Evolutionary conservation across 2,113 vertebrate species (phyloP).

Genomic region (Acrocephalus kingi): DNA sequence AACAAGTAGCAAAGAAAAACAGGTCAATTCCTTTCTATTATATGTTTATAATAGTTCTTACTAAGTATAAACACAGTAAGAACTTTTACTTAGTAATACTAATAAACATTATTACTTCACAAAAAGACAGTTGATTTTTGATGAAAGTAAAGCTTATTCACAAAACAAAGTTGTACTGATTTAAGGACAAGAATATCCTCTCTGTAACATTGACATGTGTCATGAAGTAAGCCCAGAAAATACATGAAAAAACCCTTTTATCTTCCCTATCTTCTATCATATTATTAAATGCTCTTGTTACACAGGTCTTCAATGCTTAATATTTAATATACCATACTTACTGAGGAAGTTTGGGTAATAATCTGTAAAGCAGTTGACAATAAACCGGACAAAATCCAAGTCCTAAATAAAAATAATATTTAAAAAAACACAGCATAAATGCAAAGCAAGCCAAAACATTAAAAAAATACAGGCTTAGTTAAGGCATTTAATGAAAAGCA

Average conservation of each 20-base stretch:
- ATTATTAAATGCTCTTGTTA: not conserved
- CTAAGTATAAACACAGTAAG: not conserved
- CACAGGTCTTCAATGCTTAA: not conserved
- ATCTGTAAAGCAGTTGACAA: conserved; percentile 94
- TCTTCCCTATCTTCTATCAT: not conserved
- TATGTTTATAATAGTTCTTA: not conserved
- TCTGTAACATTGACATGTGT: accelerated
- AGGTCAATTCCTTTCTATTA: not conserved
- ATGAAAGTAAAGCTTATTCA: not conserved
- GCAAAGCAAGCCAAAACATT: not conserved
- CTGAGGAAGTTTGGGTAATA: conserved; percentile 98
- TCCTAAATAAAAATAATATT: conserved; percentile 84
- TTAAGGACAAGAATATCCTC: not conserved
- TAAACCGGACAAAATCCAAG: conserved; percentile 95
- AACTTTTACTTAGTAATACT: not conserved
- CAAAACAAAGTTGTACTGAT: not conserved
- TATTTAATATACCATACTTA: conserved; percentile 78
- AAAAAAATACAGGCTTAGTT: not conserved
- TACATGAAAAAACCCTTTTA: accelerated
- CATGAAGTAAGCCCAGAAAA: not conserved
- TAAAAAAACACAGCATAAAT: not conserved
- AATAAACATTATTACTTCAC: not conserved
- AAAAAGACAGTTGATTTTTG: not conserved
- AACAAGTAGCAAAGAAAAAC: not conserved
- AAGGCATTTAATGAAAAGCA: not conserved